Evolutionary conservation across 2,797 vertebrate genomes (phyloP).

Genomic region (Characodon lateralis): DNA sequence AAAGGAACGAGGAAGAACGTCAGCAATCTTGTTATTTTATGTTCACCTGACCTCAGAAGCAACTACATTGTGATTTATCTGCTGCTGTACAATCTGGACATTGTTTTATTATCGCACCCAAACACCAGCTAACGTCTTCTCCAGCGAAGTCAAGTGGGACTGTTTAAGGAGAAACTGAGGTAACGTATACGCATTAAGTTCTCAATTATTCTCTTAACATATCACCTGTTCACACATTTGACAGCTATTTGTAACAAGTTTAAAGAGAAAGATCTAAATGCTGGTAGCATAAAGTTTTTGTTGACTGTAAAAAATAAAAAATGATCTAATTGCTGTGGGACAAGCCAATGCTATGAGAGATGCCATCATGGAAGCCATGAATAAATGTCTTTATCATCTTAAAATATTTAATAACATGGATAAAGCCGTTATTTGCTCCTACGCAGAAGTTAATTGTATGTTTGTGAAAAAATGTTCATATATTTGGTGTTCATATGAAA

Average conservation of each 20-base stretch:
- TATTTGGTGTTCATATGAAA: conserved; percentile 49
- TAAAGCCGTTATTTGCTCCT: conserved; percentile 33
- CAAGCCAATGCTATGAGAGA: conserved; percentile 19
- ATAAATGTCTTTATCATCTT: conserved; percentile 46
- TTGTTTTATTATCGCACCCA: conserved; percentile 42
- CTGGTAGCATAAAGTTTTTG: conserved; percentile 53
- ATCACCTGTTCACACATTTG: conserved; percentile 71
- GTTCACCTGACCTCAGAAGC: conserved; percentile 27
- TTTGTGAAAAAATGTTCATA: conserved; percentile 53
- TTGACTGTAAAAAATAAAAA: conserved; percentile 45
- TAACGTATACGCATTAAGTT: conserved; percentile 22
- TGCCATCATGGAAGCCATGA: conserved; percentile 38
- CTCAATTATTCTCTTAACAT: conserved; percentile 52
- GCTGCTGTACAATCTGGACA: conserved; percentile 35
- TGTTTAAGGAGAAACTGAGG: conserved; percentile 33
- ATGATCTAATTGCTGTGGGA: conserved; percentile 48
- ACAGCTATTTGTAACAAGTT: conserved; percentile 62
- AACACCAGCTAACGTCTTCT: conserved; percentile 42
- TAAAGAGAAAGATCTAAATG: conserved; percentile 68
- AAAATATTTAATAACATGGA: conserved; percentile 48
- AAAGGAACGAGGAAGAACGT: conserved; percentile 9
- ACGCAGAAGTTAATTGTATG: conserved; percentile 51
- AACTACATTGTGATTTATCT: conserved; percentile 21
- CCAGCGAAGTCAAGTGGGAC: conserved; percentile 27
- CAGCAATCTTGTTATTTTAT: conserved; percentile 12